Base-by-base conservation (phyloP, 2,797 vertebrate species). In the Myotis planiceps region DNA sequence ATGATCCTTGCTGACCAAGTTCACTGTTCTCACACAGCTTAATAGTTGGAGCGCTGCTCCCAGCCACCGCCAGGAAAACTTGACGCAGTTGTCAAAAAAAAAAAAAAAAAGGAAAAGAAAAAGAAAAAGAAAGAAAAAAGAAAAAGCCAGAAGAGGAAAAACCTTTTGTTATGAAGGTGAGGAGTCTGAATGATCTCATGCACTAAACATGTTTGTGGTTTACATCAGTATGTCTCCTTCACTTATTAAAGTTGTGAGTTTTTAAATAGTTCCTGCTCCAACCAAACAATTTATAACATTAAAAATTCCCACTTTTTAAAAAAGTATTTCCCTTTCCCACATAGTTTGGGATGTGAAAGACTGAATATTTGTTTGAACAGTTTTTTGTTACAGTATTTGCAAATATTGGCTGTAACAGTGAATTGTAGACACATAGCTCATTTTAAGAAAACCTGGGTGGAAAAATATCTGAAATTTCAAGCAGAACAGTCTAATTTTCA, bases 21-120 rank as follows among this genome's bases (percentile, higher is more conserved):
- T 98, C 97, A 97, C 85, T 96, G 95, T 97, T 99, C 97, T 98
- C 97, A 98, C 97, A 98, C 79, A 97, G 97, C 94, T 98, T 97
- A 98, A 96, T 37, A 97, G 92, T 80, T 94, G 32, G 92, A 95
- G 92, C 82, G 13, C 69, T 92, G 88, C 76, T 97, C 14, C 82
- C 96, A 60, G 87, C 55, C 92, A 86, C 34, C 76, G 71, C 47
- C 88, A 97, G 88, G 74, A 88, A 72, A 84, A 65, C 93, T 83
- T 96, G 92, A 97, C 6, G 9, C 88, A 78, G 87, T 92, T 96
- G 94, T 97, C 71, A 93, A 55, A 90, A 80, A 81, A 78, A 19
- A 47, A 55, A 29, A 5, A 3, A 12, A 55, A n/a, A 18, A 29
- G 37, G 19, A 5, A 3, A 18, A 85, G 21, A 0, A 3, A 55